Evolutionary conservation across 2,797 vertebrate genomes (phyloP), one percentile per base, ranked within the genome.

Genomic region (Antennarius maculatus): DNA sequence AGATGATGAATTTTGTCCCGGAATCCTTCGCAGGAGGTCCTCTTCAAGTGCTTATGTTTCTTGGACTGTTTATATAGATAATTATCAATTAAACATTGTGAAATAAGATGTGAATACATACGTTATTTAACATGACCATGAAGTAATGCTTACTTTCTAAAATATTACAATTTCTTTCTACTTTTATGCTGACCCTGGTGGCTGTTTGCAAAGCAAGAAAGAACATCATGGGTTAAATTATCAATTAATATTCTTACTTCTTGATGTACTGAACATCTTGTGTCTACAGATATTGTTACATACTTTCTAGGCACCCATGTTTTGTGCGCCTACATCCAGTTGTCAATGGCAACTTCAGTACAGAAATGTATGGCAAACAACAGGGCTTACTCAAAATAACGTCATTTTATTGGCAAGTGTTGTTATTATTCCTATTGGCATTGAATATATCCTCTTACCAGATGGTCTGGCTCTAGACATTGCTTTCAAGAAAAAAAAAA

Each of bases 371-470:
- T 42, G 37, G 61, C 39, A 47, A 78, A 88, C 69, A 83, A 82
- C 76, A 85, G 64, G 9, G 37, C 50, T 84, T 82, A 83, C 58
- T 82, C 69, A 85, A 85, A 87, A 87, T 85, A 88, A 76, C 61
- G 46, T 67, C 48, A 82, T 62, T 88, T 87, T 86, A 86, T 88
- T 88, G 77, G 80, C 74, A 88, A 80, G 66, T 78, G 66, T 81
- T 83, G 23, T 66, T 66, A 52, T 84, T 61, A 57, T 58, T 66
- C 51, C 66, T 71, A 80, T 58, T 72, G 76, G 74, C 81, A 81
- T 82, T 66, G 57, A 50, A 71, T 55, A 58, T 56, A 39, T 23
- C 59, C 69, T 69, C 45, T 54, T 60, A 63, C 65, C 69, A 70
- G 60, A 49, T 43, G 42, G 12, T 54, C 67, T 79, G 59, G 46